Evolutionary conservation across 2,113 vertebrate species (phyloP).

Genomic region (Callopanchax toddi): DNA sequence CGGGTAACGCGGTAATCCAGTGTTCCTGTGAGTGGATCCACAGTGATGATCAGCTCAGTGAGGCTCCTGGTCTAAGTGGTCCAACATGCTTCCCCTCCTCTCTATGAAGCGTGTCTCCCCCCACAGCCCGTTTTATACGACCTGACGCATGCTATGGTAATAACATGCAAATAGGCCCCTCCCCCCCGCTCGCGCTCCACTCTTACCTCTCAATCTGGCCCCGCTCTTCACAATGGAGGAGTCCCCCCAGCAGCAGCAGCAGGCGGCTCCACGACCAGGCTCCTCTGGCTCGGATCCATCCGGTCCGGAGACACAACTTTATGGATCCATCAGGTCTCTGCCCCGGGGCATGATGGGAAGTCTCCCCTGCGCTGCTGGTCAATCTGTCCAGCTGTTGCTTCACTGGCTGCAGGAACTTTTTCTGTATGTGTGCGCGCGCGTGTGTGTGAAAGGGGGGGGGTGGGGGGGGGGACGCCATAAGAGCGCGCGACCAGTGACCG

Average conservation of each 20-base stretch:
- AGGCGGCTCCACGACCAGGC: too few species aligned
- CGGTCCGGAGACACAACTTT: too few species aligned
- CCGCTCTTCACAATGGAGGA: slow-evolving; percentile 91
- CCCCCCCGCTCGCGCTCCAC: slow-evolving; percentile 81
- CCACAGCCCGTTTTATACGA: slow-evolving; percentile 90
- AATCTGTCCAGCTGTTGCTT: slow-evolving; percentile 54
- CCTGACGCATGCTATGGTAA: slow-evolving; percentile 93
- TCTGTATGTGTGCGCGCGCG: background rate
- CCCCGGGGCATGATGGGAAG: too few species aligned
- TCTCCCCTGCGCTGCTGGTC: background rate
- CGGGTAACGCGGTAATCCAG: slow-evolving; percentile 71
- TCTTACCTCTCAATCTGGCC: slow-evolving; percentile 92
- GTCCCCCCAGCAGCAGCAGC: slow-evolving; percentile 61
- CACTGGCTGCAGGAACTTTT: slow-evolving; percentile 3
- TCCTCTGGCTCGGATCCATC: too few species aligned
- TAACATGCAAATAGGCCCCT: slow-evolving; percentile 92
- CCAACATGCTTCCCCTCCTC: slow-evolving; percentile 69
- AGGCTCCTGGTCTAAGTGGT: slow-evolving; percentile 66
- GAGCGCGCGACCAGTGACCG: too few species aligned
- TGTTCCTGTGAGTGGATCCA: too few species aligned
- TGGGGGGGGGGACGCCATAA: too few species aligned
- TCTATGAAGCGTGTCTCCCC: slow-evolving; percentile 82
- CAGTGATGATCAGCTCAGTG: too few species aligned
- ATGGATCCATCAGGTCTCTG: too few species aligned
- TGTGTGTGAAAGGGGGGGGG: too few species aligned